Base-by-base conservation (phyloP, 2,113 vertebrate genomes). In the Thryonomys swinderianus region DNA sequence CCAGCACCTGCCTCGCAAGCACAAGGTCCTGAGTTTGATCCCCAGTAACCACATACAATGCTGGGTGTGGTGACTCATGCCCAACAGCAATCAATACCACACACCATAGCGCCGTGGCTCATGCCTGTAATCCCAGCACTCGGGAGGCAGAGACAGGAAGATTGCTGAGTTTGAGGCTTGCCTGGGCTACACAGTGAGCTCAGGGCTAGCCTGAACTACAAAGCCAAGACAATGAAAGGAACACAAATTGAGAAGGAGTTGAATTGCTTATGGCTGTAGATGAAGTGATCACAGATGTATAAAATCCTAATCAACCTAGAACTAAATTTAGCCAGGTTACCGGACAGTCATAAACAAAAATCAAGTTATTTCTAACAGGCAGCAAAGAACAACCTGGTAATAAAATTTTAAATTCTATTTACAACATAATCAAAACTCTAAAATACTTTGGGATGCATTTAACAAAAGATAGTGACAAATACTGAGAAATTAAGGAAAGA, bases 371-470 rank as follows among this genome's bases (percentile, higher is more conserved):
- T 48, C 42, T n/a, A 88, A 88, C 48, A 74, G 42, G 34, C 2
- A 94, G 37, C 21, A 90, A 90, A 85, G 64, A 91, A 91, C 30
- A 57, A 69, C 14, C 10, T 62, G n/a, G 80, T 87, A 67, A 88
- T 80, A 85, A 73, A 61, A 27, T 55, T 67, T 37, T 37, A 83
- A 95, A 76, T 82, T 61, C 45, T n/a, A 45, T 69, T 88, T 55
- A 80, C 8, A 55, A 40, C 25, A 83, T 27, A n/a, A 78, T 53
- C 14, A 85, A 71, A 94, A 79, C 89, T 69, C 25, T 88, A 76
- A 92, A 95, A 92, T 57, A 76, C 42, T 32, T 76, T 85, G 32
- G 53, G 85, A 79, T 76, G 59, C 83, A 66, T 62, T 90, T 82
- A 86, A 93, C 42, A 76, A 83, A 92, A 66, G 21, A 95, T 14